Evolutionary conservation across 2,113 vertebrate species (phyloP).

Genomic region (Catharus bicknelli): DNA sequence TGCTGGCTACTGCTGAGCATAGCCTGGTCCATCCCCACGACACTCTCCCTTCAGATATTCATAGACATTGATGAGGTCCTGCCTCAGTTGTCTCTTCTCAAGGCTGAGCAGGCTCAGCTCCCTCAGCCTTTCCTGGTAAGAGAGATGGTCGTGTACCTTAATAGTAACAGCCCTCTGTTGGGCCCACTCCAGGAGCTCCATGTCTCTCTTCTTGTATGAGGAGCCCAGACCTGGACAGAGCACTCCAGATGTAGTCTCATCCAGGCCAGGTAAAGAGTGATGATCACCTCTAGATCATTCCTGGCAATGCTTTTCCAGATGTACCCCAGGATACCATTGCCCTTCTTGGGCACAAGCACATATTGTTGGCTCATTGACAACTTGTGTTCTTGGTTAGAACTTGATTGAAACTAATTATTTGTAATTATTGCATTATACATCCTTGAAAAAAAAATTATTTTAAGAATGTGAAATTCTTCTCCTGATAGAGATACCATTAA

Average conservation of each 20-base stretch:
- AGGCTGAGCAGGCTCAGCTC: not conserved
- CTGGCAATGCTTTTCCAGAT: not conserved
- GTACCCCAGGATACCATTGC: not conserved
- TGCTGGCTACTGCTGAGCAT: not conserved
- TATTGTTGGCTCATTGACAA: not conserved
- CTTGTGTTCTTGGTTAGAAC: not conserved
- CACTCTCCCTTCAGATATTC: not conserved
- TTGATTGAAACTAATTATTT: not conserved
- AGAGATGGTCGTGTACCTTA: not conserved
- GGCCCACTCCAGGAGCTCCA: no score
- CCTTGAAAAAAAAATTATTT: not conserved
- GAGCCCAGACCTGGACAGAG: not conserved
- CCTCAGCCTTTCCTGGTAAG: not conserved
- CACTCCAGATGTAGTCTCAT: not conserved
- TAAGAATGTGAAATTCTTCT: not conserved
- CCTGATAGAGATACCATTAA: not conserved
- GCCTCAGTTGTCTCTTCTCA: not conserved
- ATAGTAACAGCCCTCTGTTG: not conserved
- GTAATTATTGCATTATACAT: not conserved
- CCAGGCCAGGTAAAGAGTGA: not conserved
- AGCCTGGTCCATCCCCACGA: not conserved
- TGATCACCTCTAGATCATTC: not conserved
- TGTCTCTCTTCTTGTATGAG: not conserved
- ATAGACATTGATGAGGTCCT: not conserved
- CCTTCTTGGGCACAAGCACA: not conserved